Percentiles rank a stretch among this genome's conserved stretches.
Evolutionary conservation across 2,797 vertebrate genomes (phyloP).

Genomic region (Poeciliopsis paucimaculata): DNA sequence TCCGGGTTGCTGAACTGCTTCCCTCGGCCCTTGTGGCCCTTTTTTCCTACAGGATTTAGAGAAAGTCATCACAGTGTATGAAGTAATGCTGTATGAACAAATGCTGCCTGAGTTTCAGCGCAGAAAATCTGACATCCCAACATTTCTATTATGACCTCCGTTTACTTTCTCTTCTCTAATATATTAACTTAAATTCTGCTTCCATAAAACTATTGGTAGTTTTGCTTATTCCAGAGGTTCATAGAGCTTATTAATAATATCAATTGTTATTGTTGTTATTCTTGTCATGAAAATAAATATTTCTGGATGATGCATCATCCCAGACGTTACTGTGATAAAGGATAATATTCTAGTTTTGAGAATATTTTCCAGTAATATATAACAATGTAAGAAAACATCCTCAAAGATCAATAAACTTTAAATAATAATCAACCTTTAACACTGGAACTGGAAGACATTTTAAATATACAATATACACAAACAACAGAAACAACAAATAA

Average conservation of each 20-base stretch:
- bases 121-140: neutral
- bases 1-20: conserved; percentile 87
- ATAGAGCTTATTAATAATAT: neutral
- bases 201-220: neutral
- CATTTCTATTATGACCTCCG: neutral
- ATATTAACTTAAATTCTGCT: neutral
- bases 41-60: conserved; percentile 74
- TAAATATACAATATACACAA: too few relatives aligned
- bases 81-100: neutral
- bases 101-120: neutral
- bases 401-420: too few relatives aligned
- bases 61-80: neutral
- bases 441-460: too few relatives aligned
- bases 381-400: too few relatives aligned
- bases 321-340: too few relatives aligned
- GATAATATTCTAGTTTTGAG: too few relatives aligned
- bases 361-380: too few relatives aligned
- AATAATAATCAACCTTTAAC: too few relatives aligned
- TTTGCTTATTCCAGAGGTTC: neutral
- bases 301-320: too few relatives aligned
- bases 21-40: conserved; percentile 83
- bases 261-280: too few relatives aligned
- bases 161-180: neutral
- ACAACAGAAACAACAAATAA: too few relatives aligned
- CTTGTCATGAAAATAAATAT: too few relatives aligned